Percentiles rank a stretch among this genome's conserved stretches.
phyloP scores from a whole-genome alignment of 2,113 vertebrate genomes.

The Xenopus laevis region DNA sequence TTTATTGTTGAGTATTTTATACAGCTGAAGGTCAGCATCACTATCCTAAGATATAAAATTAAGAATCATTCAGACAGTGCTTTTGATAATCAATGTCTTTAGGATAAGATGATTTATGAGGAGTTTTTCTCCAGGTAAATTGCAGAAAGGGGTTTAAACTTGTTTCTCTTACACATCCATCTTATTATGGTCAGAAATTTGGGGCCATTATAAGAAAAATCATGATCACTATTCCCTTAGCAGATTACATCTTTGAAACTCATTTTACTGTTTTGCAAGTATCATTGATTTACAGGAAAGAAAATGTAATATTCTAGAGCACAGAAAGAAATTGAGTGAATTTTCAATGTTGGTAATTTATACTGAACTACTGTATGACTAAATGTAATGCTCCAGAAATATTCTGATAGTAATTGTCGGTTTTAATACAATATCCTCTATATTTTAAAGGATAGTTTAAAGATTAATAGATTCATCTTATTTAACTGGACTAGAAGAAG shows the following conservation, averaged over 20 bases:
- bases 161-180: background rate
- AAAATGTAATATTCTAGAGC: background rate
- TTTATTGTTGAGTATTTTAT: background rate
- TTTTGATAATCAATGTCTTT: background rate
- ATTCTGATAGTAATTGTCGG: no score
- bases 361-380: background rate
- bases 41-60: background rate
- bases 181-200: conserved; percentile 5
- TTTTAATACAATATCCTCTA: no score
- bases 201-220: background rate
- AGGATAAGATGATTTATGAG: background rate
- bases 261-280: conserved; percentile 5
- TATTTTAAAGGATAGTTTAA: no score
- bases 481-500: no score
- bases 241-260: background rate
- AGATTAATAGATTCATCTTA: no score
- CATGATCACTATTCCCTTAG: background rate
- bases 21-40: background rate
- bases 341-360: background rate
- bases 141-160: background rate
- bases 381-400: no score
- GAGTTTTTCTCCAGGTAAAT: conserved; percentile 5
- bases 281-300: background rate
- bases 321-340: background rate
- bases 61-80: background rate